Evolutionary conservation across 2,797 vertebrate species (phyloP).

Genomic region (Hirundo rustica): DNA sequence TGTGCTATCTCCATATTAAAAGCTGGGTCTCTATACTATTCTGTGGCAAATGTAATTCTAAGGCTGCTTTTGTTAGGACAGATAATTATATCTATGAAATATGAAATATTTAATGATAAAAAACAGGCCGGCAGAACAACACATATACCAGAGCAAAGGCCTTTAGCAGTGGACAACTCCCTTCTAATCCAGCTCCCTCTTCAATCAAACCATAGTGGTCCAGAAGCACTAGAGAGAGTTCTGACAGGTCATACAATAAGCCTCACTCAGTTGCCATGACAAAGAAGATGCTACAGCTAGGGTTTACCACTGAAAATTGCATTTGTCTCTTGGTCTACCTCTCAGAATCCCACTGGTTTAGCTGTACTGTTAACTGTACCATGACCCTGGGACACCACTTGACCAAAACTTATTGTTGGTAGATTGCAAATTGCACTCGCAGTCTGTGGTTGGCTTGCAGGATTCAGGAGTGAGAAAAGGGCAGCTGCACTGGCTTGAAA

Average conservation of each 20-base stretch:
- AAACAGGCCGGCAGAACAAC: not conserved
- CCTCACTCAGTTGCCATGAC: not conserved
- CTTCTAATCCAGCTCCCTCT: not conserved
- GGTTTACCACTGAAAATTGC: not conserved
- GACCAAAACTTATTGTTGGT: not conserved
- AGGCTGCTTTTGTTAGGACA: not conserved
- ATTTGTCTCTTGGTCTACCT: not conserved
- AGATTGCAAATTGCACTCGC: not conserved
- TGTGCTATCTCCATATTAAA: not conserved
- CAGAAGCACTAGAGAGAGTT: not conserved
- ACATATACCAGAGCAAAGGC: not conserved
- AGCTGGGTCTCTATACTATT: not conserved
- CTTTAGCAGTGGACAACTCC: not conserved
- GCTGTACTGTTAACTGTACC: not conserved
- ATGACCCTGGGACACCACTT: not conserved
- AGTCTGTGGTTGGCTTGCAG: rapidly evolving
- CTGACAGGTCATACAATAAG: not conserved
- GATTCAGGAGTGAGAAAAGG: not conserved
- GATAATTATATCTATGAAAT: not conserved
- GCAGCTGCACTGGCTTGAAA: not conserved
- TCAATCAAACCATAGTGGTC: not conserved
- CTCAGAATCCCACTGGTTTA: not conserved
- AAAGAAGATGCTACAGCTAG: not conserved
- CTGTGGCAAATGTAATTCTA: not conserved
- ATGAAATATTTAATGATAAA: not conserved